Base-by-base conservation (phyloP, 1,140 invertebrate species). In the Aphaenogaster ashmeadi region DNA sequence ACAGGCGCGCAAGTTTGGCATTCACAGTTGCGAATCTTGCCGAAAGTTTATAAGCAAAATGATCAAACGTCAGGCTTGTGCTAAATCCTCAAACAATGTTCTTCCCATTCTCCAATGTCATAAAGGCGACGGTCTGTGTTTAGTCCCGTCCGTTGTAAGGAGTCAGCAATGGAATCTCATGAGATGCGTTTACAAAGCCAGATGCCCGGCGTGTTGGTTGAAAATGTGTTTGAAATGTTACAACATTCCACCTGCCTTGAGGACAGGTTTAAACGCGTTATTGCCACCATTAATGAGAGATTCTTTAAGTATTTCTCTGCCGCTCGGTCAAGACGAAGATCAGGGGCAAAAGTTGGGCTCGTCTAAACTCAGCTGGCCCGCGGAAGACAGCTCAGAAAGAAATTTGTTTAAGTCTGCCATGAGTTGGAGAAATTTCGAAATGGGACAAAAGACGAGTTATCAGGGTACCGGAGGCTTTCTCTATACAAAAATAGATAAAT, bases 131-230 rank as follows among this genome's bases (percentile, higher is more conserved):
- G 97, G 97, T 62, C 96, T 96, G 78, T 98, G 97, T 93, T 96
- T 96, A 92, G 97, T 98, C n/a, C 97, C 97, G 56, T 97, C 97
- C 69, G 96, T 97, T 79, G 96, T 97, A 6, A 96, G 97, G 90
- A 97, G 96, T 89, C 97, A 97, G 90, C 96, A 97, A 79, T 97
- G 97, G 96, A 98, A 98, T 93, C 94, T 97, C 92, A 96, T 96
- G 93, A 96, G 96, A 93, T 97, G 97, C 92, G 96, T 97, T 62
- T 97, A 97, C 91, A 97, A 97, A 91, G 96, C 96, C 62, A 95
- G 98, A 58, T 98, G 98, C 95, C 97, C 97, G 79, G 98, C 98
- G n/a, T 98, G 98, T 93, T 98, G 98, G 98, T 95, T 98, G 4
- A 98, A 98, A 94, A 97, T 98, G 96, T 98, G 98, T 93, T 94